Percentiles rank a stretch among this genome's conserved stretches.
Conservation (phyloP, 92 coral and sea anemone genomes). For the Hydrozoanthus gracilis region DNA sequence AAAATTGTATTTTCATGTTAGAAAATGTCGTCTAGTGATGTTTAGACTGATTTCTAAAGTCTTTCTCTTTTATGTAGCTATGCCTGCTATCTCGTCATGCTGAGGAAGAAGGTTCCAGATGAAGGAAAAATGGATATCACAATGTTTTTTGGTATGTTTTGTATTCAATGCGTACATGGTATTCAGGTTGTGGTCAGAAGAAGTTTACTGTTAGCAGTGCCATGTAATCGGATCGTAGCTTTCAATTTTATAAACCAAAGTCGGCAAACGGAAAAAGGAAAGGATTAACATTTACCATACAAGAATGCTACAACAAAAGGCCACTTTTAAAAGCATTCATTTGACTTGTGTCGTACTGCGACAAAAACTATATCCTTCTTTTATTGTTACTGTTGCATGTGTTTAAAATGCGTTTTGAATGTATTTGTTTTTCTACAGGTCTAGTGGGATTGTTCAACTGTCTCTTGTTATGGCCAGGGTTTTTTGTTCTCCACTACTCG, state of each 20-base stretch:
- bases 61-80: conserved; percentile 64
- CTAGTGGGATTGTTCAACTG: conserved; percentile 86
- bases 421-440: conserved; percentile 58
- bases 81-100: conserved; percentile 88
- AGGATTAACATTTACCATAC: no score
- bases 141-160: conserved; percentile 91
- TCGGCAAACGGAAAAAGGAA: no score
- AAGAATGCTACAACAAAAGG: no score
- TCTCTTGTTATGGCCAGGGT: conserved; percentile 91
- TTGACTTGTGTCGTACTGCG: no score
- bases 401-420: neutral
- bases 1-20: no score
- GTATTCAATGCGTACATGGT: neutral
- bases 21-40: neutral
- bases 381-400: no score
- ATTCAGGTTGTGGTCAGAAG: neutral
- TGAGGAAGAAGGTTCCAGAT: conserved; percentile 87
- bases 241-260: no score
- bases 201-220: no score
- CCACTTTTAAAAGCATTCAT: no score
- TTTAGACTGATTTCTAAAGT: neutral
- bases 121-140: conserved; percentile 87
- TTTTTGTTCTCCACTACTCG: conserved; percentile 76
- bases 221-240: neutral
- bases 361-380: neutral